Percentiles rank a stretch among this genome's conserved stretches.
Evolutionary conservation across 2,113 vertebrate species (phyloP).

Genomic region (Chionis minor): DNA sequence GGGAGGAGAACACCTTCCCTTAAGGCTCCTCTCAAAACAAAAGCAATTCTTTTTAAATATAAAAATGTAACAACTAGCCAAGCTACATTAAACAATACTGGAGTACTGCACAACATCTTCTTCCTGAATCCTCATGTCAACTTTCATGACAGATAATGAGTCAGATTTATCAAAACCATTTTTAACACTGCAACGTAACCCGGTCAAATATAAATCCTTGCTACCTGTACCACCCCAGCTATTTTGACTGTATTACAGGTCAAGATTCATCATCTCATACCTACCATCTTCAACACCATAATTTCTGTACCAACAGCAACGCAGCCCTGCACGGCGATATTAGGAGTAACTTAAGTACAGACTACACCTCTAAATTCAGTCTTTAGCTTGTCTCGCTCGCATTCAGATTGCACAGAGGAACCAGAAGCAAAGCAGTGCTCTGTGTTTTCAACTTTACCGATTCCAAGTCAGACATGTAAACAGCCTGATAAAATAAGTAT

Average conservation of each 20-base stretch:
- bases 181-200: neutral
- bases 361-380: neutral
- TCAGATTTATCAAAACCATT: neutral
- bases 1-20: neutral
- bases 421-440: neutral
- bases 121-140: neutral
- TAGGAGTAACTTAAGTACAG: neutral
- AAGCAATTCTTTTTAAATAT: neutral
- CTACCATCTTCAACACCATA: neutral
- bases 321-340: rapidly evolving
- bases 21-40: neutral
- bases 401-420: neutral
- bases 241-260: neutral
- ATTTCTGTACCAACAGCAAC: neutral
- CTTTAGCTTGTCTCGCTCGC: neutral
- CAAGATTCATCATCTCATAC: neutral
- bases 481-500: neutral
- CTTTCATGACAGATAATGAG: neutral
- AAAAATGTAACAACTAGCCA: neutral
- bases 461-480: neutral
- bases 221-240: neutral
- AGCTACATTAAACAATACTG: neutral
- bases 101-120: neutral
- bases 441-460: neutral
- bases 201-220: neutral